Percentiles rank a stretch among this genome's conserved stretches.
phyloP scores from a whole-genome alignment of 2,113 vertebrate genomes.

The Antechinus stuartii region DNA sequence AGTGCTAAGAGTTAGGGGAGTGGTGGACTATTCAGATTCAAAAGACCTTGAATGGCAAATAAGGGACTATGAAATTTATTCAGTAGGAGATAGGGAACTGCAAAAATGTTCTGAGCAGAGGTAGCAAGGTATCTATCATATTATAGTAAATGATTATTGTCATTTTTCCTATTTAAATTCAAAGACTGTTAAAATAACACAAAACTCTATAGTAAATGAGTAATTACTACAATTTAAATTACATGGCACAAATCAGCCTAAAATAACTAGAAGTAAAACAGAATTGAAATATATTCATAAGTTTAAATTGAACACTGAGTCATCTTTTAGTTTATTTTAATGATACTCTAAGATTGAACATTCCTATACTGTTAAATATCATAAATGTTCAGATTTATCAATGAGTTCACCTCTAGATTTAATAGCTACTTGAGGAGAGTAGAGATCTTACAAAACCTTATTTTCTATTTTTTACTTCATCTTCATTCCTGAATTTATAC shows the following conservation, averaged over 20 bases:
- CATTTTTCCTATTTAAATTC: background rate
- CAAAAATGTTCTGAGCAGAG: background rate
- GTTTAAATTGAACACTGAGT: background rate
- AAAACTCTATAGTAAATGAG: background rate
- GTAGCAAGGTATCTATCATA: background rate
- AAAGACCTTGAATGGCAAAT: background rate
- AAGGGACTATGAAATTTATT: background rate
- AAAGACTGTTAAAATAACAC: background rate
- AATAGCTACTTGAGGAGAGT: background rate
- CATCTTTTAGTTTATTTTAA: background rate
- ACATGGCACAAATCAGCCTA: background rate
- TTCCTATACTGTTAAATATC: background rate
- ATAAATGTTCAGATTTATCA: background rate
- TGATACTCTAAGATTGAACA: background rate
- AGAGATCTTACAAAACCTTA: background rate
- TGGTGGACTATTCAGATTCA: background rate
- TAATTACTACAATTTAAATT: background rate
- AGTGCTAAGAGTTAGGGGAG: background rate
- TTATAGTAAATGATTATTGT: background rate
- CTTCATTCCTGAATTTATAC: background rate
- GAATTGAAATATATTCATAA: background rate
- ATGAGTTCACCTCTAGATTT: background rate
- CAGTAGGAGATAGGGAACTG: background rate
- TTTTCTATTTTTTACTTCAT: background rate
- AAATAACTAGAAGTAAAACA: background rate